Conservation (phyloP, 2,113 vertebrate genomes). For the Chamaetylas fuelleborni region DNA sequence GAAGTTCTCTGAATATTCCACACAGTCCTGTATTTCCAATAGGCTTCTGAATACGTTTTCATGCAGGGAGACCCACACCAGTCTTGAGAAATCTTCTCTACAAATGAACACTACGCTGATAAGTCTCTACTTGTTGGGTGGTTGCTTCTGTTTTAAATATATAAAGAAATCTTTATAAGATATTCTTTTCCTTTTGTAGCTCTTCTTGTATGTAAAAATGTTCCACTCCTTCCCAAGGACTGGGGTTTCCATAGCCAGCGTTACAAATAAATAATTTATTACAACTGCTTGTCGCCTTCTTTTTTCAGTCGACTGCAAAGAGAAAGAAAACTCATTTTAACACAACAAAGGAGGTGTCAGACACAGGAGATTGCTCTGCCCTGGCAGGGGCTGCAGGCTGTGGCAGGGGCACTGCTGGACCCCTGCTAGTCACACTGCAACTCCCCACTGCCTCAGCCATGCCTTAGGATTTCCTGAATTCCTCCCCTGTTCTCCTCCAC, state of each 20-base stretch:
- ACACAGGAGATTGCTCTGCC: not conserved
- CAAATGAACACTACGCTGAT: constrained; percentile 81
- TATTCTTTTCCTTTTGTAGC: constrained; percentile 79
- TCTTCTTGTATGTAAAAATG: constrained; percentile 80
- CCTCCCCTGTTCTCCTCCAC: not conserved
- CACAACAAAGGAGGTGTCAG: not conserved
- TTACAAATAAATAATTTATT: constrained; percentile 81
- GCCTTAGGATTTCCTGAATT: not conserved
- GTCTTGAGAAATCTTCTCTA: constrained; percentile 86
- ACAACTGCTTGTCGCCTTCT: constrained; percentile 99
- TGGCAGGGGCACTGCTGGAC: not conserved
- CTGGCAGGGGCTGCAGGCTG: not conserved
- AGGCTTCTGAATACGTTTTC: constrained; percentile 80
- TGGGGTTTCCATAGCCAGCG: constrained; percentile 80
- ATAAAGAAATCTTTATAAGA: constrained; percentile 83
- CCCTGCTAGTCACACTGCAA: not conserved
- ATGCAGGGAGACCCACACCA: constrained; percentile 90
- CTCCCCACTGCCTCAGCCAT: not conserved
- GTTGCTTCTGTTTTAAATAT: constrained; percentile 70
- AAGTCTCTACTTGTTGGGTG: constrained; percentile 72
- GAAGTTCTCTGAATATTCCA: constrained; percentile 77
- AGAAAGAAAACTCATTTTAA: constrained; percentile 37
- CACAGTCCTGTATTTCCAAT: constrained; percentile 70
- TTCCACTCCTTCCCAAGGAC: constrained; percentile 75
- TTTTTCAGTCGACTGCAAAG: constrained; percentile 96